Conservation (phyloP, 2,888 invertebrate genomes). For the Sinhomidia bicolor region DNA sequence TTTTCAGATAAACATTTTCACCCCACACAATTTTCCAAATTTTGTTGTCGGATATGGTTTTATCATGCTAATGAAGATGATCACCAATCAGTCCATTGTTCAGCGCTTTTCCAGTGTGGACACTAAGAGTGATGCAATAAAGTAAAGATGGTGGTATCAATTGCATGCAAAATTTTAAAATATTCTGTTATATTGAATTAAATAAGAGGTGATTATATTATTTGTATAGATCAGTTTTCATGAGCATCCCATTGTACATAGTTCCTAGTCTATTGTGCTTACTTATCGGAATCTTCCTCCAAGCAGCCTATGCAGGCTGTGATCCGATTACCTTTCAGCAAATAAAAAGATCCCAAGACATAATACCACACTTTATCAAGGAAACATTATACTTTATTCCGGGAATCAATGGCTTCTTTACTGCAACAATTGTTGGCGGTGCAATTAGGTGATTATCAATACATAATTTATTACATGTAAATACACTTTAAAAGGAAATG, state of each 20-base stretch:
- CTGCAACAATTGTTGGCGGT: conserved; percentile 63
- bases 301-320: conserved; percentile 66
- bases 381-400: conserved; percentile 67
- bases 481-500: background rate
- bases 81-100: conserved; percentile 68
- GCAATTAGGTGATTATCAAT: conserved; percentile 59
- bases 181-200: too few relatives aligned
- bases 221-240: conserved; percentile 67
- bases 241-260: conserved; percentile 71
- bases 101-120: conserved; percentile 76
- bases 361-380: conserved; percentile 71
- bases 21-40: conserved; percentile 72
- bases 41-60: conserved; percentile 75
- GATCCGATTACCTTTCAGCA: conserved; percentile 57
- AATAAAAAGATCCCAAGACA: conserved; percentile 51
- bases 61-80: conserved; percentile 51
- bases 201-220: too few relatives aligned
- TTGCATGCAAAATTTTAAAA: background rate
- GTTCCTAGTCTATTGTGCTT: conserved; percentile 60
- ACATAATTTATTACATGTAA: background rate
- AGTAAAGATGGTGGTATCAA: conserved; percentile 54
- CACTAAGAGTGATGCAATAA: conserved; percentile 55
- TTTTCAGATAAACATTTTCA: conserved; percentile 71
- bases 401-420: conserved; percentile 74
- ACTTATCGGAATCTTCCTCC: conserved; percentile 72